A percentile compares a stretch with the other conserved stretches of the same genome.
Conservation (phyloP, 2,888 invertebrate species). For the Bedellia somnulentella region DNA sequence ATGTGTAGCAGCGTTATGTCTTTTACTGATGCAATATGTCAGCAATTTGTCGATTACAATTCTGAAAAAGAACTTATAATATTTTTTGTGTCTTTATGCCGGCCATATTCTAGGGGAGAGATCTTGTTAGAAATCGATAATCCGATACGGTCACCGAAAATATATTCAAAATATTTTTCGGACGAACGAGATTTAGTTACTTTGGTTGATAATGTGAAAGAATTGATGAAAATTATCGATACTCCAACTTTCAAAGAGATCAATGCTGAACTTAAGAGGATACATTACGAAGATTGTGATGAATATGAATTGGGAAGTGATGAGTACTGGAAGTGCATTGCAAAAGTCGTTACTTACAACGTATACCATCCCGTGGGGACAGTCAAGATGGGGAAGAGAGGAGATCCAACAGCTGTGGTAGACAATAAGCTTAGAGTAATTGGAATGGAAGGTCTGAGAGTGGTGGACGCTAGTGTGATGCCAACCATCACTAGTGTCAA, state of each 20-base stretch:
- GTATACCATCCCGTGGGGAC: slow-evolving; percentile 50
- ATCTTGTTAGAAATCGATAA: slow-evolving; percentile 26
- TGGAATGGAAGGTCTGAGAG: slow-evolving; percentile 27
- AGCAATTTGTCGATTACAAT: slow-evolving; percentile 33
- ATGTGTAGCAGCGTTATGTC: slow-evolving; percentile 30
- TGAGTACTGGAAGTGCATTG: slow-evolving; percentile 46
- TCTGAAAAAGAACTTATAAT: slow-evolving; percentile 33
- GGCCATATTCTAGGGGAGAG: slow-evolving; percentile 35
- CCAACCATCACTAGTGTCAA: slow-evolving; percentile 45
- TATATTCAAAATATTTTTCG: slow-evolving; percentile 38
- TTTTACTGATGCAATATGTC: slow-evolving; percentile 30
- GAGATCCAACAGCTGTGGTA: slow-evolving; percentile 29
- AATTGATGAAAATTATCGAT: slow-evolving; percentile 26
- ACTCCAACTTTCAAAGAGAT: slow-evolving; percentile 28
- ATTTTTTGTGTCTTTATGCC: slow-evolving; percentile 36
- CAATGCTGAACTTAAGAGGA: slow-evolving; percentile 31
- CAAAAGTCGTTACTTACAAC: slow-evolving; percentile 36
- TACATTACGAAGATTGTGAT: slow-evolving; percentile 32
- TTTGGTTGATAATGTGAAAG: slow-evolving; percentile 30
- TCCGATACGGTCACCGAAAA: slow-evolving; percentile 31
- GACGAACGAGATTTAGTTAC: slow-evolving; percentile 31
- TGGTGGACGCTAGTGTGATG: slow-evolving; percentile 47
- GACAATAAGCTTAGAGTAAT: slow-evolving; percentile 26
- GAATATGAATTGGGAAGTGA: slow-evolving; percentile 24
- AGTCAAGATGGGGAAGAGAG: slow-evolving; percentile 34